These are phyloP conservation scores for Numenius phaeopus DNA, from an alignment of 2,797 vertebrate species.

Conservation along the genomic window DNA sequence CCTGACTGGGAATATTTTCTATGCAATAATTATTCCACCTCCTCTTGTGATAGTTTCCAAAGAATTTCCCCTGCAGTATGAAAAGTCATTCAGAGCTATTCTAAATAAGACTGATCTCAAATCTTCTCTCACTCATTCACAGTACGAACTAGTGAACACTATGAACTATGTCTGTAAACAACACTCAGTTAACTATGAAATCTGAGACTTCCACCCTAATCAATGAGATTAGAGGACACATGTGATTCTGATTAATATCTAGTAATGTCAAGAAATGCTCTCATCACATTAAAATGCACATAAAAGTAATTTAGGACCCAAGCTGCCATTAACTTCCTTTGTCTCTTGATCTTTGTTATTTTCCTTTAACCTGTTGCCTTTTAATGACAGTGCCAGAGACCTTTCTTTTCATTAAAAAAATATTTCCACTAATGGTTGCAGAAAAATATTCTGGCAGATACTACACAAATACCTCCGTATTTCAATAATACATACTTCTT, in stretches of 20 bases:
- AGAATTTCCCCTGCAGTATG: not conserved
- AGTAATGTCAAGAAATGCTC: not conserved
- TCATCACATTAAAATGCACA: not conserved
- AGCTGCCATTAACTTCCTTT: not conserved
- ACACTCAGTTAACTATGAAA: not conserved
- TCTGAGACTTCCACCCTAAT: not conserved
- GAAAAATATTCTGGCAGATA: not conserved
- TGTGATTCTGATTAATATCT: not conserved
- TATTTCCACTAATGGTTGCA: not conserved
- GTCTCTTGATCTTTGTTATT: not conserved
- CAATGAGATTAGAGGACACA: not conserved
- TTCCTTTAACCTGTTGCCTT: not conserved
- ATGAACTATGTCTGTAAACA: not conserved
- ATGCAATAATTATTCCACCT: not conserved
- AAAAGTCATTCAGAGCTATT: not conserved
- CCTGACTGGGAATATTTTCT: not conserved
- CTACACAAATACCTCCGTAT: not conserved
- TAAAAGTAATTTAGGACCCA: not conserved
- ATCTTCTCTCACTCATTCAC: not conserved
- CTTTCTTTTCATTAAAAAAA: not conserved
- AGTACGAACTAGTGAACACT: not conserved
- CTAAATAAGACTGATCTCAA: not conserved
- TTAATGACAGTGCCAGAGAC: not conserved
- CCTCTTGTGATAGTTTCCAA: not conserved
- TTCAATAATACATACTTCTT: not conserved